Conservation (phyloP, 2,797 vertebrate species). For the Meriones psammophilus region DNA sequence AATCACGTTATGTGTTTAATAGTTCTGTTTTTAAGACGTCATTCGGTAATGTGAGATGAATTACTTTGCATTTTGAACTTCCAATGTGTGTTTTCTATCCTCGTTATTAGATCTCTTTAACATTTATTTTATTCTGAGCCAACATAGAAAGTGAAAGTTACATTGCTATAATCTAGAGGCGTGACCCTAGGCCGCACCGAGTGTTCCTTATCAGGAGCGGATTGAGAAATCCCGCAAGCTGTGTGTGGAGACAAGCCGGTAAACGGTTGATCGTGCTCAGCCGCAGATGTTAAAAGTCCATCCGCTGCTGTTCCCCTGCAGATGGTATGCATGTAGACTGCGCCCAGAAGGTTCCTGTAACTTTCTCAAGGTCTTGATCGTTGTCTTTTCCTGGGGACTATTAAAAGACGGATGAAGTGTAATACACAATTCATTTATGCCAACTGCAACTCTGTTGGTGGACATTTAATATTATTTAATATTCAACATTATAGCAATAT, state of each 20-base stretch:
- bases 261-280: slow-evolving; percentile 2
- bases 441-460: not conserved
- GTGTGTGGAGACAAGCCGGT: not conserved
- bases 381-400: not conserved
- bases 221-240: not conserved
- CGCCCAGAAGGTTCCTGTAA: not conserved
- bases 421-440: not conserved
- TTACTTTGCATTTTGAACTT: slow-evolving; percentile 27
- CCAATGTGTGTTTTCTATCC: not conserved
- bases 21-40: not conserved
- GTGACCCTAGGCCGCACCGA: not conserved
- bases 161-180: not conserved
- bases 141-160: slow-evolving; percentile 50
- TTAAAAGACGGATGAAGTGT: not conserved
- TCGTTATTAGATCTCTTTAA: not conserved
- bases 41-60: not conserved
- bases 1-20: not conserved
- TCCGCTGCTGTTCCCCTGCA: not conserved
- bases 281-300: not conserved
- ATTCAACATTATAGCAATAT: not conserved
- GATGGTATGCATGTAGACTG: not conserved
- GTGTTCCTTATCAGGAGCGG: slow-evolving; percentile 17
- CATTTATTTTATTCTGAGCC: slow-evolving; percentile 24
- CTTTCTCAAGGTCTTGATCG: slow-evolving; percentile 25
- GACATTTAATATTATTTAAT: slow-evolving; percentile 24